Conservation (phyloP, 2,113 vertebrate genomes). For the Pituophis catenifer region DNA sequence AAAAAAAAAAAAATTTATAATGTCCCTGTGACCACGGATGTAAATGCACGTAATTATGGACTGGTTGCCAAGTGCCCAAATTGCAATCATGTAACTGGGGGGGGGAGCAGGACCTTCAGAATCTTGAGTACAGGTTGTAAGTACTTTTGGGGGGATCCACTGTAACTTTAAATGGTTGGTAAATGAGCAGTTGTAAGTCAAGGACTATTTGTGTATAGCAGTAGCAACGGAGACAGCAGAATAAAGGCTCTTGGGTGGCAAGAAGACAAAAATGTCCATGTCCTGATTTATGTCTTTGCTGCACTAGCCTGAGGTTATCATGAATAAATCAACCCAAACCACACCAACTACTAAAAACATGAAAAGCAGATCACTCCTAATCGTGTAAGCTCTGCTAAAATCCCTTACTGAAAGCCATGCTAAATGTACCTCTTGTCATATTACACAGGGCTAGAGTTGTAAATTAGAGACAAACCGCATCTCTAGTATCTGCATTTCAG, state of each 20-base stretch:
- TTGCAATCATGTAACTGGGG: background rate
- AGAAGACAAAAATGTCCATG: background rate
- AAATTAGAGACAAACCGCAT: background rate
- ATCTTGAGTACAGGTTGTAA: background rate
- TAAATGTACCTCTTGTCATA: background rate
- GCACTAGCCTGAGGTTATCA: background rate
- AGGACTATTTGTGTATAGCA: background rate
- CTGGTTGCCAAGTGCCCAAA: background rate
- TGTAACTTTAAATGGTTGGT: background rate
- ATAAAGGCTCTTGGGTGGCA: background rate
- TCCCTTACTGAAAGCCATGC: background rate
- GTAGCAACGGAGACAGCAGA: background rate
- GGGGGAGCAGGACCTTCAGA: background rate
- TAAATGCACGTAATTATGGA: background rate
- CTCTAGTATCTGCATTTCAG: background rate
- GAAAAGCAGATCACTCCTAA: background rate
- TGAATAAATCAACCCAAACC: background rate
- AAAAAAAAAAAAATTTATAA: too few species aligned
- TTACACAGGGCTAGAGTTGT: background rate
- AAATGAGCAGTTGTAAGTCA: background rate
- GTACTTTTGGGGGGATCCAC: background rate
- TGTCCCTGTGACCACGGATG: background rate
- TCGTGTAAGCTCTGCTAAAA: background rate
- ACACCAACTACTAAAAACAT: background rate
- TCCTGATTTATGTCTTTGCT: background rate